Evolutionary conservation across 2,888 invertebrate species (phyloP).

Genomic region (Latrodectus hesperus): DNA sequence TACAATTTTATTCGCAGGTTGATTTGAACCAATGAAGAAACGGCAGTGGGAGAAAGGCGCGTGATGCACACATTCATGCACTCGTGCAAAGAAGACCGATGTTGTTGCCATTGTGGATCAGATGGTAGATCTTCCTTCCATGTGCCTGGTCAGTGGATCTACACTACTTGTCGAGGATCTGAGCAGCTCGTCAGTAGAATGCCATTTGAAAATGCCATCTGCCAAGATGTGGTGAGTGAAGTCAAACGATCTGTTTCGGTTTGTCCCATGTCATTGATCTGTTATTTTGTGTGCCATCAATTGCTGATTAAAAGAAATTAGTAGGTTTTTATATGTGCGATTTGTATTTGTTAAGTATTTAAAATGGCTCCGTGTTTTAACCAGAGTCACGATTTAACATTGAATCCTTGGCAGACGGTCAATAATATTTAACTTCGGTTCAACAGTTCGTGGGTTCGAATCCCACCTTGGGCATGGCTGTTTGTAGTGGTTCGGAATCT

Average conservation of each 20-base stretch:
- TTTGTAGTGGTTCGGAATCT: no score
- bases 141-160: slow-evolving; percentile 50
- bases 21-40: slow-evolving; percentile 22
- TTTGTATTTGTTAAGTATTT: no score
- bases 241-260: neutral
- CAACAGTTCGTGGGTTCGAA: no score
- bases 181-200: slow-evolving; percentile 26
- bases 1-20: neutral
- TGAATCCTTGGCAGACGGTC: no score
- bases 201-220: slow-evolving; percentile 38
- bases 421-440: no score
- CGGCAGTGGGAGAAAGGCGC: slow-evolving; percentile 9
- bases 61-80: slow-evolving; percentile 57
- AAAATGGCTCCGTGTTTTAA: no score
- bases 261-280: no score
- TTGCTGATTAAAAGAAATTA: no score
- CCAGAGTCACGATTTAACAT: no score
- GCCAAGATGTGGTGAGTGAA: slow-evolving; percentile 57
- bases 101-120: slow-evolving; percentile 41
- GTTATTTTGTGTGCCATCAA: no score
- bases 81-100: slow-evolving; percentile 38
- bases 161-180: slow-evolving; percentile 6
- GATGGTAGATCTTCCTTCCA: slow-evolving; percentile 4
- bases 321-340: no score
- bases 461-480: no score